Conservation (phyloP, 2,797 vertebrate genomes). For the Neosilurus hyrtlii region DNA sequence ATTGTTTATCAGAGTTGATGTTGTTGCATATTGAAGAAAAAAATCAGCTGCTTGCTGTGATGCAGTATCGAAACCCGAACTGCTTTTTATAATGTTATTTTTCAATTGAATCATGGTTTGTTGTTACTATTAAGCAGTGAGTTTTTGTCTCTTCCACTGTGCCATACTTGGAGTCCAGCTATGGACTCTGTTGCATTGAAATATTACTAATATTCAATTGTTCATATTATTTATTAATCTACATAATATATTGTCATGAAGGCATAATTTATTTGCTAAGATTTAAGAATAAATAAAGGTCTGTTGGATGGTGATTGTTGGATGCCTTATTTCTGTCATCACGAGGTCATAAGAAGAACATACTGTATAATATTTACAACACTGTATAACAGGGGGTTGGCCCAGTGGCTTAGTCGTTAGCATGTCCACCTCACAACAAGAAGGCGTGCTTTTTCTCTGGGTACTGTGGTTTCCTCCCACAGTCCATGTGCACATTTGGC, state of each 20-base stretch:
- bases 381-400: not conserved
- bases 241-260: conserved; percentile 74
- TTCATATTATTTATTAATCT: conserved; percentile 77
- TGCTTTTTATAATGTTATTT: conserved; percentile 59
- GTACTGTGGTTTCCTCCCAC: too few relatives aligned
- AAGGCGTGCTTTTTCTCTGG: too few relatives aligned
- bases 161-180: conserved; percentile 64
- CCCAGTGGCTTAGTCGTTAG: too few relatives aligned
- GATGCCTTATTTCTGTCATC: not conserved
- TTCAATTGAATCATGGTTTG: conserved; percentile 71
- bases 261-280: conserved; percentile 65
- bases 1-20: conserved; percentile 76
- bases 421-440: too few relatives aligned
- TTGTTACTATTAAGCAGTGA: conserved; percentile 69
- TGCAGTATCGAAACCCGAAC: conserved; percentile 63
- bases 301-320: conserved; percentile 73
- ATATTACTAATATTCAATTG: conserved; percentile 70
- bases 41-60: conserved; percentile 78
- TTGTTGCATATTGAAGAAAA: conserved; percentile 72
- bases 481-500: too few relatives aligned
- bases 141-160: conserved; percentile 70
- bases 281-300: conserved; percentile 71
- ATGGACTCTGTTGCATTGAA: conserved; percentile 73
- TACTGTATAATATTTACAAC: not conserved
- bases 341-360: not conserved